A percentile compares a stretch with the other conserved stretches of the same genome.
phyloP scores from a whole-genome alignment of 2,113 vertebrate species.

The Hippocampus comes region DNA sequence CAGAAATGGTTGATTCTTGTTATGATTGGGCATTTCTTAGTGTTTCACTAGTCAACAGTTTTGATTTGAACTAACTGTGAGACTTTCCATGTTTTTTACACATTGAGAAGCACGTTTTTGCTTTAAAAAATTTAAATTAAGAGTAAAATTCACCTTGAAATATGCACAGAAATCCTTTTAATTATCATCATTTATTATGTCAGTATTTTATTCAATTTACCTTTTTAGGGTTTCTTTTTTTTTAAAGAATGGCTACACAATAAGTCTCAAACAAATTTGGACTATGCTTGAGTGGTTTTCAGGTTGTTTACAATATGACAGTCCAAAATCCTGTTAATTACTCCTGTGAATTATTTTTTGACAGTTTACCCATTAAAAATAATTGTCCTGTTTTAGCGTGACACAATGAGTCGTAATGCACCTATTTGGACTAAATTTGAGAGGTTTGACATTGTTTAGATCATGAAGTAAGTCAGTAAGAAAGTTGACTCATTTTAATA shows the following conservation, averaged over 20 bases:
- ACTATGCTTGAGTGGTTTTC: not conserved
- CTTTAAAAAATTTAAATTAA: not conserved
- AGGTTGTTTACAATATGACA: not conserved
- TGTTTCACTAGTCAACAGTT: not conserved
- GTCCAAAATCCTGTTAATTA: not conserved
- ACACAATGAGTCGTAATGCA: no score
- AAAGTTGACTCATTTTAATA: no score
- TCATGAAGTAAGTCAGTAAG: no score
- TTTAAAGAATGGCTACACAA: not conserved
- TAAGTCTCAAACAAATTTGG: not conserved
- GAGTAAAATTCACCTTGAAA: not conserved
- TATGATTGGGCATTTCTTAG: not conserved
- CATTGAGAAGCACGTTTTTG: not conserved
- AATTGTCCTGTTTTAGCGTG: no score
- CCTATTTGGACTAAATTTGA: no score
- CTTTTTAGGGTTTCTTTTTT: not conserved
- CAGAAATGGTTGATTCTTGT: not conserved
- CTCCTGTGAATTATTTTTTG: not conserved
- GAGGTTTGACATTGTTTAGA: no score
- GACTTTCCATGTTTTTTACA: not conserved
- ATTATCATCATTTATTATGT: not conserved
- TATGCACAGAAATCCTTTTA: not conserved
- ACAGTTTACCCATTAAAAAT: not conserved
- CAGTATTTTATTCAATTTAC: no score
- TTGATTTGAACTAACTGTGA: not conserved